Conservation (phyloP, 2,113 vertebrate genomes). For the Peromyscus polionotus region DNA sequence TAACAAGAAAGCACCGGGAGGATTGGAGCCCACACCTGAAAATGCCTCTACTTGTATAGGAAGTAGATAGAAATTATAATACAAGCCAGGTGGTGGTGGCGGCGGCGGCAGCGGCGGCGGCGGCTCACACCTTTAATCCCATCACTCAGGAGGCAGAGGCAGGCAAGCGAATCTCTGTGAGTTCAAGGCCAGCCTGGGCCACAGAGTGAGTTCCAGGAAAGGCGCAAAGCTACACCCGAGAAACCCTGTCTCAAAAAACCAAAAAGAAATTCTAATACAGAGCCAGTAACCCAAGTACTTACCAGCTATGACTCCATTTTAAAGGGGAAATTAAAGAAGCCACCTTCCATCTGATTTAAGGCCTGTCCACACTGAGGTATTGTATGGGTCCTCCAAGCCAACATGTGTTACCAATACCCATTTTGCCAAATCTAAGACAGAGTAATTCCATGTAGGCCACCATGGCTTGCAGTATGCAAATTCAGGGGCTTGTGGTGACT, state of each 20-base stretch:
- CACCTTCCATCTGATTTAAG: background rate
- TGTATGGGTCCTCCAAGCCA: background rate
- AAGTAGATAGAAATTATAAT: background rate
- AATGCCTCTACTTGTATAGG: background rate
- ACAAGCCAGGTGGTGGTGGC: no score
- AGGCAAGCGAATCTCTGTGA: no score
- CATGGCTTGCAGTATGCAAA: background rate
- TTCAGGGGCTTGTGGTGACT: background rate
- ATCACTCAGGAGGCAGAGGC: no score
- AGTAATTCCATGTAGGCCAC: background rate
- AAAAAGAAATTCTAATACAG: background rate
- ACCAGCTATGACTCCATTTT: background rate
- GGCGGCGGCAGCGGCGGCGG: no score
- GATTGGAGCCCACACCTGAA: background rate
- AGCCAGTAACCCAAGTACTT: background rate
- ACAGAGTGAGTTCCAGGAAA: no score
- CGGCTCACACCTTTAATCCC: no score
- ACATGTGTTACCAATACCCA: background rate
- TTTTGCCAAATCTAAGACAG: background rate
- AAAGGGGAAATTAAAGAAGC: background rate
- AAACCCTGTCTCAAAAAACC: no score
- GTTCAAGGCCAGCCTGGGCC: no score
- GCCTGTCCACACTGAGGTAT: background rate
- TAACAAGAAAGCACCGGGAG: background rate
- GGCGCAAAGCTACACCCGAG: no score